Conservation (phyloP, 1,140 invertebrate species). For the Dryas iulia region DNA sequence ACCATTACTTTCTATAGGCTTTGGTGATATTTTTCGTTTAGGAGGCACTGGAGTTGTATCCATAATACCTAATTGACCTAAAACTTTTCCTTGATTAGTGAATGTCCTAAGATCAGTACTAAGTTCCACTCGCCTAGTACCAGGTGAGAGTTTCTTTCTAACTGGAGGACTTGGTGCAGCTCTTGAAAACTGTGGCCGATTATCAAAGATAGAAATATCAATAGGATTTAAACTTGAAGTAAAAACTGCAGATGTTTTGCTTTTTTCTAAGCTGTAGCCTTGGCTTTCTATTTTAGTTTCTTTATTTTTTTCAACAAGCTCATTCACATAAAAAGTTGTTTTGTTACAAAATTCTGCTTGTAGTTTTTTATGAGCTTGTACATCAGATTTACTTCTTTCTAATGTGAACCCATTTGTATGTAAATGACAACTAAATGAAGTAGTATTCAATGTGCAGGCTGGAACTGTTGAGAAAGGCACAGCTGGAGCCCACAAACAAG, state of each 20-base stretch:
- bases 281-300: constrained; percentile 37
- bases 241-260: constrained; percentile 70
- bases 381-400: constrained; percentile 73
- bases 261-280: constrained; percentile 63
- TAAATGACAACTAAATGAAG: constrained; percentile 69
- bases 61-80: constrained; percentile 56
- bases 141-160: constrained; percentile 67
- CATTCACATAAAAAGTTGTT: constrained; percentile 59
- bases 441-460: constrained; percentile 61
- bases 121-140: constrained; percentile 53
- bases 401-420: constrained; percentile 70
- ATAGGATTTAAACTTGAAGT: constrained; percentile 55
- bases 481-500: constrained; percentile 72
- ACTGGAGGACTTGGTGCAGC: constrained; percentile 74
- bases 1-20: constrained; percentile 39
- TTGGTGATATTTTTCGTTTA: constrained; percentile 63
- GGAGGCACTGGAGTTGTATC: constrained; percentile 59
- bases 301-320: constrained; percentile 32
- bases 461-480: constrained; percentile 65
- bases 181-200: constrained; percentile 60
- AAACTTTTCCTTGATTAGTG: constrained; percentile 48
- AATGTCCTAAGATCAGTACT: constrained; percentile 49
- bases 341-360: constrained; percentile 45
- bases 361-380: constrained; percentile 60
- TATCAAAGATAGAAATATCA: constrained; percentile 72